Percentiles rank a stretch among this genome's conserved stretches.
phyloP scores from a whole-genome alignment of 2,888 invertebrate species.

The Acrocyrtus sp. region DNA sequence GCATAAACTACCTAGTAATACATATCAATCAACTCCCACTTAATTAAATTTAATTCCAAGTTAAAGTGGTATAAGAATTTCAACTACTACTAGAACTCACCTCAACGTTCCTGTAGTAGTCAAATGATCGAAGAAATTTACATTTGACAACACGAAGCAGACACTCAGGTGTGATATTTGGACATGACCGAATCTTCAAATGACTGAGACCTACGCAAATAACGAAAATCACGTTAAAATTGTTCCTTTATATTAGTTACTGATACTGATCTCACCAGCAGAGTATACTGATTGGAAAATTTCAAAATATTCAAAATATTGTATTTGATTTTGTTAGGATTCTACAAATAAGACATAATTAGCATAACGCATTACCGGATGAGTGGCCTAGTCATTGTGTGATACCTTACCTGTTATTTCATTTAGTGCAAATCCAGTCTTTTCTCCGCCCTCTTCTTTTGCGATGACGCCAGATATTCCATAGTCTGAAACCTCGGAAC shows the following conservation, averaged over 20 bases:
- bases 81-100: constrained; percentile 8
- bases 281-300: too few species aligned
- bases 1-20: neutral
- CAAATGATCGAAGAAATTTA: constrained; percentile 19
- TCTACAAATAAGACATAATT: neutral
- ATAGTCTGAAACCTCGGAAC: constrained; percentile 25
- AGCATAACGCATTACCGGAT: too few species aligned
- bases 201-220: constrained; percentile 31
- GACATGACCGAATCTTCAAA: constrained; percentile 43
- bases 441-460: constrained; percentile 12
- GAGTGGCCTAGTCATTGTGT: neutral
- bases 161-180: constrained; percentile 22
- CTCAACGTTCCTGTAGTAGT: constrained; percentile 24
- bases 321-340: too few species aligned
- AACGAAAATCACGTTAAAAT: too few species aligned
- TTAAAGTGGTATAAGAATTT: neutral
- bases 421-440: constrained; percentile 36
- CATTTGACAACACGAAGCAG: constrained; percentile 23
- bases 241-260: too few species aligned
- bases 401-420: constrained; percentile 50
- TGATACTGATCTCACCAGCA: too few species aligned
- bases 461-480: constrained; percentile 40
- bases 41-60: neutral
- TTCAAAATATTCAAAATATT: too few species aligned
- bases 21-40: too few species aligned